phyloP scores from a whole-genome alignment of 2,888 invertebrate species.

The Ernsta delagoae region DNA sequence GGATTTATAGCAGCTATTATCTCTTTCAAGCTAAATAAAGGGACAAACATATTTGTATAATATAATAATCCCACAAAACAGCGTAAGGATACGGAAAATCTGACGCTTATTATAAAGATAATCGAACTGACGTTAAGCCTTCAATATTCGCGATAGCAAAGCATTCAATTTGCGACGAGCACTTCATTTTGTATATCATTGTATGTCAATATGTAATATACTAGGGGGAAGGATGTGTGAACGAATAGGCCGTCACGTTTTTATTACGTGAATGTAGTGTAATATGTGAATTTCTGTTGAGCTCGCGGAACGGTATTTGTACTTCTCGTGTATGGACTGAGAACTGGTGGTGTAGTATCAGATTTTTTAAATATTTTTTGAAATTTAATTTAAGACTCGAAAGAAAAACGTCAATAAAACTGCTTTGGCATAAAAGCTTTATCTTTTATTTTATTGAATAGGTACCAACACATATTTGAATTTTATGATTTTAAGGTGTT shows the following conservation, averaged over 20 bases:
- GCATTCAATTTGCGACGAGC: conserved; percentile 34
- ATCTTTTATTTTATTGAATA: too few species aligned
- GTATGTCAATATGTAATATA: conserved; percentile 29
- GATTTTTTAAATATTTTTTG: too few species aligned
- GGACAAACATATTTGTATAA: background rate
- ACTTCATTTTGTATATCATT: conserved; percentile 35
- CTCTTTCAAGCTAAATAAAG: background rate
- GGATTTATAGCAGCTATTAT: background rate
- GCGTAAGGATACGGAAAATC: conserved; percentile 27
- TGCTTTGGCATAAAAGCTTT: too few species aligned
- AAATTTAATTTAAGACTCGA: too few species aligned
- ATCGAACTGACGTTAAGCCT: conserved; percentile 36
- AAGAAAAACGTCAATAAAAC: too few species aligned
- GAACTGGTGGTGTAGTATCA: background rate
- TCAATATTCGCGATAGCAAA: conserved; percentile 34
- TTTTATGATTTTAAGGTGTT: too few species aligned
- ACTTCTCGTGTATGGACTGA: conserved; percentile 26
- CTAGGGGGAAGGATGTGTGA: conserved; percentile 13
- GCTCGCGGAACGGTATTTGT: conserved; percentile 44
- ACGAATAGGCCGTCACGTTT: conserved; percentile 39
- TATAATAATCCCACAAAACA: conserved; percentile 31
- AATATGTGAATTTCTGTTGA: conserved; percentile 45
- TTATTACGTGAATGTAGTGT: conserved; percentile 38
- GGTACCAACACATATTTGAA: too few species aligned
- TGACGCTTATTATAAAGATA: conserved; percentile 33